Base-by-base conservation (phyloP, 1,140 invertebrate genomes). In the Listronotus oregonensis region DNA sequence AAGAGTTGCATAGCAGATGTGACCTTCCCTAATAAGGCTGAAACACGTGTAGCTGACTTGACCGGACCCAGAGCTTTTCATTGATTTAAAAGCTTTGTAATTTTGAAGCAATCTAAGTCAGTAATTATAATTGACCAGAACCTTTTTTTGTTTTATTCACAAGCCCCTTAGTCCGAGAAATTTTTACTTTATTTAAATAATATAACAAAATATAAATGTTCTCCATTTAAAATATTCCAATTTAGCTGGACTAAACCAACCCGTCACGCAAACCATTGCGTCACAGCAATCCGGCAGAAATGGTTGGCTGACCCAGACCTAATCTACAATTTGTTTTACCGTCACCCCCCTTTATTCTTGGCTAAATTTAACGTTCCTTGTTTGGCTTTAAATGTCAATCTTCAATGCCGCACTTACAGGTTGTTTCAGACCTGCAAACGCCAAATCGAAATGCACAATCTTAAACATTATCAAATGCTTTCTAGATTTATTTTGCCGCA, bases 231-330 rank as follows among this genome's bases (percentile, higher is more conserved):
- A 27, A 27, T 27, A 27, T 3, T 2, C 5, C n/a, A 12, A 6
- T 6, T 57, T 42, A n/a, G 51, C 64, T 37, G 64, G 64, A 66
- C 54, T 62, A 73, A 71, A 67, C 57, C 50, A 68, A 64, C 18
- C 37, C 18, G 46, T 64, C 73, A 75, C 71, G 73, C 73, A 64
- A 75, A 59, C 73, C 46, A 67, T 75, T 73, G 66, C 73, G 73
- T 75, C 73, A 75, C 59, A 54, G 31, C 14, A 66, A 59, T 59
- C 39, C 64, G 31, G 55, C 64, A 59, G 31, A 54, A 31, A 52
- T 66, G 64, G 56, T 60, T 66, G 57, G 64, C 56, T 66, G 57
- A 54, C 64, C 65, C 44, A 67, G 11, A 59, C 42, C 31, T 59
- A 55, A 60, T 61, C 57, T 62, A 52, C 54, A 57, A 65, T 49